phyloP scores from a whole-genome alignment of 2,888 invertebrate species.

The Drosophila kanekoi region DNA sequence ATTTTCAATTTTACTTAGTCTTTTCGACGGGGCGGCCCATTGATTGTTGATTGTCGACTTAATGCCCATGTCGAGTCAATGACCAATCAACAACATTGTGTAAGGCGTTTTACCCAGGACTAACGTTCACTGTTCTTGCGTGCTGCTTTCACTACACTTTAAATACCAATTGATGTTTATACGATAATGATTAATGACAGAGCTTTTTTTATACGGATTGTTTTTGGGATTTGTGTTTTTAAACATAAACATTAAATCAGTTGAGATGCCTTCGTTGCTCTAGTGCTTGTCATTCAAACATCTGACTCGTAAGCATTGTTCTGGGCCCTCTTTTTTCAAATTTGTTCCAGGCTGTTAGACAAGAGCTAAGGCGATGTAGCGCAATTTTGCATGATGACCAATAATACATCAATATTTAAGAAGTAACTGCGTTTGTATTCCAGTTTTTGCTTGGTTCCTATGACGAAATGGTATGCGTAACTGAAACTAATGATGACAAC shows the following conservation, averaged over 20 bases:
- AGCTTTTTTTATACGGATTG: conserved; percentile 61
- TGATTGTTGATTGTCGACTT: conserved; percentile 6
- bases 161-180: conserved; percentile 78
- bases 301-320: conserved; percentile 25
- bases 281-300: conserved; percentile 16
- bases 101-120: conserved; percentile 27
- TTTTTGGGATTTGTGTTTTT: conserved; percentile 36
- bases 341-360: conserved; percentile 17
- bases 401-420: conserved; percentile 61
- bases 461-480: conserved; percentile 47
- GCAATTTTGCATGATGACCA: conserved; percentile 39
- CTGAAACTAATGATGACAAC: conserved; percentile 76
- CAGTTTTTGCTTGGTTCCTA: conserved; percentile 10
- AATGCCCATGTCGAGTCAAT: conserved; percentile 46
- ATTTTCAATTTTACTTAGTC: conserved; percentile 55
- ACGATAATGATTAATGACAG: conserved; percentile 76
- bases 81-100: conserved; percentile 59
- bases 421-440: conserved; percentile 42
- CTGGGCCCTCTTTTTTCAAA: not conserved
- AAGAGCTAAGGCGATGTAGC: conserved; percentile 42
- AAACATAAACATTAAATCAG: conserved; percentile 25
- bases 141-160: conserved; percentile 41
- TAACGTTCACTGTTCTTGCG: conserved; percentile 7
- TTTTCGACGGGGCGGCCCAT: conserved; percentile 11
- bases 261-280: conserved; percentile 9